phyloP scores from a whole-genome alignment of 1,140 invertebrate genomes.

The Elysia chlorotica region DNA sequence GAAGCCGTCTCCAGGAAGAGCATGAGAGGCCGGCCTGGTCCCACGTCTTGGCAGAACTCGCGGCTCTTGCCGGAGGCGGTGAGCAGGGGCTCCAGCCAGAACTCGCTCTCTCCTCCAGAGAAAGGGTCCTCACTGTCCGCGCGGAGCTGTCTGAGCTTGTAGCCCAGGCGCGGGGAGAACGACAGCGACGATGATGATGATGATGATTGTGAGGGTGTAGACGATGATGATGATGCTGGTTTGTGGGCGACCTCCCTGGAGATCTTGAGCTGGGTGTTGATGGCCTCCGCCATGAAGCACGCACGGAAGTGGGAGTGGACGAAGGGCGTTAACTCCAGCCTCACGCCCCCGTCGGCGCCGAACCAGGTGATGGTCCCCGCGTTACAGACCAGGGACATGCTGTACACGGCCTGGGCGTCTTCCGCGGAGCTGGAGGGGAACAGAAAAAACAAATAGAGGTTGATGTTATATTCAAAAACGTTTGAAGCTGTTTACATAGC shows the following conservation, averaged over 20 bases:
- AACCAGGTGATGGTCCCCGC: slow-evolving; percentile 21
- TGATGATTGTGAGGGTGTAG: not conserved
- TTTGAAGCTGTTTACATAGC: too few species aligned
- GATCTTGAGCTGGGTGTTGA: slow-evolving; percentile 7
- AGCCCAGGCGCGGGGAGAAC: too few species aligned
- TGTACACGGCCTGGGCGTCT: slow-evolving; percentile 11
- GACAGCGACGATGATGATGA: too few species aligned
- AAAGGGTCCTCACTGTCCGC: too few species aligned
- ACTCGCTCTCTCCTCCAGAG: slow-evolving; percentile 1
- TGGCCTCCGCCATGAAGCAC: slow-evolving; percentile 4
- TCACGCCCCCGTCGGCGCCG: slow-evolving; percentile 1
- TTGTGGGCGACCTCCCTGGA: not conserved
- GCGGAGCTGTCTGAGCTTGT: too few species aligned
- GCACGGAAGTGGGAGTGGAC: not conserved
- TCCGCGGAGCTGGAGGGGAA: not conserved
- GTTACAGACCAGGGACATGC: slow-evolving; percentile 6
- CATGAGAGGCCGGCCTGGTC: not conserved
- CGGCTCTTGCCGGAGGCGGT: not conserved
- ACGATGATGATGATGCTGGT: not conserved
- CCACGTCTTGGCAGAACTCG: slow-evolving; percentile 3
- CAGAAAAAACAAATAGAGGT: too few species aligned
- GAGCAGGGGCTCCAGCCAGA: not conserved
- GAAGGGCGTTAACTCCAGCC: slow-evolving; percentile 9
- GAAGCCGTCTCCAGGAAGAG: slow-evolving; percentile 8
- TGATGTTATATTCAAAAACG: too few species aligned